Conservation (phyloP, 1,140 invertebrate genomes). For the Diabrotica undecimpunctata region DNA sequence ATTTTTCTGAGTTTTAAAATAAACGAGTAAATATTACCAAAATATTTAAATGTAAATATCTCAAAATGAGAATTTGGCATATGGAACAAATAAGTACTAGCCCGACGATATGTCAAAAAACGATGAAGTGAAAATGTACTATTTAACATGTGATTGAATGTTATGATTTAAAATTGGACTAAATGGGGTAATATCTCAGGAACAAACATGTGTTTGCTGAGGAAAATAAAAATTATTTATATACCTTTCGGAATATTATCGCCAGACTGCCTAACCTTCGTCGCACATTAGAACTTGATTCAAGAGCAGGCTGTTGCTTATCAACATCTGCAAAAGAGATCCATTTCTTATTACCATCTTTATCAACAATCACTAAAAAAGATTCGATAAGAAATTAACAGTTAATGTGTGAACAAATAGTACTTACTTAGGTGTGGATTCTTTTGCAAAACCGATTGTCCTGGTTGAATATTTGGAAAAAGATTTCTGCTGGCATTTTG, state of each 20-base stretch:
- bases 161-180: too few relatives aligned
- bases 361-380: slow-evolving; percentile 30
- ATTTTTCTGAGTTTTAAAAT: too few relatives aligned
- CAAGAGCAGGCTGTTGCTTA: neutral
- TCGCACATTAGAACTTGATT: slow-evolving; percentile 44
- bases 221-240: too few relatives aligned
- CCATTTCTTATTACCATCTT: slow-evolving; percentile 32
- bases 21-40: too few relatives aligned
- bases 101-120: too few relatives aligned
- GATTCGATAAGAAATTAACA: neutral
- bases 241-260: slow-evolving; percentile 74
- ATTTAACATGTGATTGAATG: too few relatives aligned
- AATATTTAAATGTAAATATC: too few relatives aligned
- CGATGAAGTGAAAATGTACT: too few relatives aligned
- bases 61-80: too few relatives aligned
- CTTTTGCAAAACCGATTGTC: slow-evolving; percentile 53
- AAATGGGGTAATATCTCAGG: too few relatives aligned
- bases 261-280: slow-evolving; percentile 63
- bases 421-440: slow-evolving; percentile 30
- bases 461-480: slow-evolving; percentile 45
- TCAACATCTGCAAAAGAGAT: slow-evolving; percentile 23
- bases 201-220: too few relatives aligned
- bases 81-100: too few relatives aligned
- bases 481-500: slow-evolving; percentile 28
- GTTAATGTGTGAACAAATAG: neutral